Evolutionary conservation across 2,113 vertebrate genomes (phyloP), one percentile per base, ranked within the genome.

Genomic region (Ciconia maguari): DNA sequence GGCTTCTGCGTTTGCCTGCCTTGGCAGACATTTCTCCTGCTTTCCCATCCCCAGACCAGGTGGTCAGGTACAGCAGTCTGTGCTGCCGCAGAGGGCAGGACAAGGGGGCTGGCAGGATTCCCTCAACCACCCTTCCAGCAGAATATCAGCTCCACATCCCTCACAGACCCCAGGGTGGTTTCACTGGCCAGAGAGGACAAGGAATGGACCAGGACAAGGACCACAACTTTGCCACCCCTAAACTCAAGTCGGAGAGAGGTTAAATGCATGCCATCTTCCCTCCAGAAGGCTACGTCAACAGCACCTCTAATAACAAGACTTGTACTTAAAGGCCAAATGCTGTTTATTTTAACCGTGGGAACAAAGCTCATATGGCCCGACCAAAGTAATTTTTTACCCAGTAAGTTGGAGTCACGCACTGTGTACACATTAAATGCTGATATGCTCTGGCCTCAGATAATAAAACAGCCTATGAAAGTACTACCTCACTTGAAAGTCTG

Each of bases 91-190:
- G 22, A 34, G 3, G 10, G 30, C 21, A 51, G 42, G 32, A 49
- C 19, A 25, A 68, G 3, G 8, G 22, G 32, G 13, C 13, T 52
- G 54, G 24, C 64, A 90, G 55, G 26, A 51, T 29, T 60, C 41
- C 42, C 30, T n/a, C 48, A 49, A 18, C 3, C 48, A 51, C 25
- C 22, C 24, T 64, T n/a, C 29, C 12, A 24, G 46, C 16, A 80
- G n/a, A 49, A 7, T 1, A 66, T 18, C 20, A 57, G 6, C 5
- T 12, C 32, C 13, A 6, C 0, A 0, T 16, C 38, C 61, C 78
- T 29, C 38, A 79, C 25, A 48, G 25, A 86, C 4, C 13, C 16
- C 57, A 15, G 26, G 9, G 24, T 4, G 1, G 11, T 32, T 52
- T 24, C 54, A 32, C 17, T 16, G 30, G 13, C 17, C n/a, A 55